Percentiles rank a stretch among this genome's conserved stretches.
Evolutionary conservation across 2,797 vertebrate genomes (phyloP).

Genomic region (Neostethus bicornis): DNA sequence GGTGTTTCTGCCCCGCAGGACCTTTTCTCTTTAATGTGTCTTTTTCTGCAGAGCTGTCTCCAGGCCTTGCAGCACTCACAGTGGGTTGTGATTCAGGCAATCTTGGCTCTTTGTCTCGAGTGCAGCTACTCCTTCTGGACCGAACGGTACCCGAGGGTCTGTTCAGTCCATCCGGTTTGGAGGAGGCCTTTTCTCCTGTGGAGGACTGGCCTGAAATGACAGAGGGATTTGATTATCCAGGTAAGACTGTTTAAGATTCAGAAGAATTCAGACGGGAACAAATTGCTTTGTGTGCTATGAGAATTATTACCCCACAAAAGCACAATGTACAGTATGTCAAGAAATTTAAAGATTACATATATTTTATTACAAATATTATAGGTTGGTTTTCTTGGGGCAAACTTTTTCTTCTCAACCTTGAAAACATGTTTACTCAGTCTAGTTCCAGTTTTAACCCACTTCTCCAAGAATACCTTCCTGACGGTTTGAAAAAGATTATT

Average conservation of each 20-base stretch:
- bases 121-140: constrained; percentile 75
- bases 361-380: neutral
- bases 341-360: neutral
- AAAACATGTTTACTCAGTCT: constrained; percentile 5
- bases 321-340: too few species aligned
- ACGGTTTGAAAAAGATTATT: constrained; percentile 63
- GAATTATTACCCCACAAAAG: too few species aligned
- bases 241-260: neutral
- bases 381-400: constrained; percentile 2
- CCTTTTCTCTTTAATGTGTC: neutral
- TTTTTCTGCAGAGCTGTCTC: constrained; percentile 62
- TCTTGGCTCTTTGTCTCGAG: constrained; percentile 70
- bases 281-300: too few species aligned
- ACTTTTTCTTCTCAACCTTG: neutral
- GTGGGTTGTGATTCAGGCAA: constrained; percentile 66
- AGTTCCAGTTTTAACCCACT: constrained; percentile 36
- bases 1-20: neutral
- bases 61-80: constrained; percentile 70
- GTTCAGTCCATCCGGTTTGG: constrained; percentile 28
- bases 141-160: constrained; percentile 33
- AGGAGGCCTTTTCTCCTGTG: constrained; percentile 26
- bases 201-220: constrained; percentile 33
- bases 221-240: constrained; percentile 12
- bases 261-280: too few species aligned
- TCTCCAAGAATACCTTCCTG: constrained; percentile 27